Evolutionary conservation across 2,888 invertebrate genomes (phyloP).

Genomic region (Temnothorax ravouxi): DNA sequence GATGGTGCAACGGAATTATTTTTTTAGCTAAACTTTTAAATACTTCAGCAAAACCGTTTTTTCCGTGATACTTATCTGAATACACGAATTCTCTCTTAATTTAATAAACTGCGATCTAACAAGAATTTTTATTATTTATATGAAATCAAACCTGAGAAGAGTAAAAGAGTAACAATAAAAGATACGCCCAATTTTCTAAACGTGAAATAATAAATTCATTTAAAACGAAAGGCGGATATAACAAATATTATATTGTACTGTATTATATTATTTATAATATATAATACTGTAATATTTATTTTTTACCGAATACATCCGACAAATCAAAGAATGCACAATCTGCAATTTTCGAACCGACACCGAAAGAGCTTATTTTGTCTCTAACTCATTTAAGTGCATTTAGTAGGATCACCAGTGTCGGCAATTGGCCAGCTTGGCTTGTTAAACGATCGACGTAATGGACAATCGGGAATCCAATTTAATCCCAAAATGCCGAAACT

Average conservation of each 20-base stretch:
- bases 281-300: background rate
- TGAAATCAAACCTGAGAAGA: background rate
- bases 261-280: background rate
- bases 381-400: slow-evolving; percentile 37
- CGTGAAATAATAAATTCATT: background rate
- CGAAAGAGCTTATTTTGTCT: slow-evolving; percentile 15
- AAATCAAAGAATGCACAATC: background rate
- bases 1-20: too few species aligned
- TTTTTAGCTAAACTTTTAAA: too few species aligned
- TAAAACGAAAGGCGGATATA: background rate
- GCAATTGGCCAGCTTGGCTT: slow-evolving; percentile 48
- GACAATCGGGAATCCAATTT: slow-evolving; percentile 54
- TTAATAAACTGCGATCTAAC: background rate
- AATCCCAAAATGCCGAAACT: slow-evolving; percentile 51
- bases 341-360: slow-evolving; percentile 19
- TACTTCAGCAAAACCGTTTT: too few species aligned
- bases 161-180: background rate
- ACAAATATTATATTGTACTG: background rate
- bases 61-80: background rate
- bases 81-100: background rate
- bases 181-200: background rate
- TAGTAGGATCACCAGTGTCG: slow-evolving; percentile 27
- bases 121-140: slow-evolving; percentile 3
- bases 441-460: slow-evolving; percentile 55
- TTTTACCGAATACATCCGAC: background rate